phyloP scores from a whole-genome alignment of 2,797 vertebrate species.

The Tachyglossus aculeatus region DNA sequence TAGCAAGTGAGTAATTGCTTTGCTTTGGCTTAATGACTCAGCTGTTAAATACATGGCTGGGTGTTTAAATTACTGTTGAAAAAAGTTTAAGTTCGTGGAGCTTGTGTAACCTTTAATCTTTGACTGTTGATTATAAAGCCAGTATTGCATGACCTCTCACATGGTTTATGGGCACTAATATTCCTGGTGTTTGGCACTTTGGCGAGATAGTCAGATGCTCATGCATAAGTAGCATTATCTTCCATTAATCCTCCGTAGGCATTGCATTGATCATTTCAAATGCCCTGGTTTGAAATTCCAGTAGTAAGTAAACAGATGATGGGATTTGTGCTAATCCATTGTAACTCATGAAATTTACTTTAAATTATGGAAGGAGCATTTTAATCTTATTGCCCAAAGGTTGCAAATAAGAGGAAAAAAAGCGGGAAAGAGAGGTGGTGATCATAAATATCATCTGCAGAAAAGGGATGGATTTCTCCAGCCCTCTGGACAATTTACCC shows the following conservation, averaged over 20 bases:
- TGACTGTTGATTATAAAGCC: constrained; percentile 6
- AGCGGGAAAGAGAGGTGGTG: background rate
- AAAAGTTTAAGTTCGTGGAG: constrained; percentile 13
- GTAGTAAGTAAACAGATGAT: constrained; percentile 37
- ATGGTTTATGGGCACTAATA: too few species aligned
- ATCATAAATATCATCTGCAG: background rate
- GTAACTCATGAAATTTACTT: constrained; percentile 58
- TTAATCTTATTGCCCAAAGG: constrained; percentile 39
- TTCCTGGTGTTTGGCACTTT: too few species aligned
- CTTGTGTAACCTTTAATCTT: background rate
- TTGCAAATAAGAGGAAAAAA: constrained; percentile 14
- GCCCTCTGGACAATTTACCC: background rate
- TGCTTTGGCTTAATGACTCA: constrained; percentile 26
- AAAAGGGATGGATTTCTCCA: background rate
- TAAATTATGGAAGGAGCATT: constrained; percentile 52
- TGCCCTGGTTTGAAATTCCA: constrained; percentile 37
- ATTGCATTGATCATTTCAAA: constrained; percentile 34
- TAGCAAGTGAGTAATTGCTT: constrained; percentile 37
- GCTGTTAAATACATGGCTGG: constrained; percentile 21
- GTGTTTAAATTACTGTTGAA: constrained; percentile 27
- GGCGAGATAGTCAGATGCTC: constrained; percentile 28
- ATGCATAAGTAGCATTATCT: constrained; percentile 26
- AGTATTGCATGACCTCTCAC: too few species aligned
- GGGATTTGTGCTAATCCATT: constrained; percentile 51
- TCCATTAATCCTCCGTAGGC: constrained; percentile 45